Conservation (phyloP, 2,113 vertebrate species). For the Forbesichthys papilliferus region DNA sequence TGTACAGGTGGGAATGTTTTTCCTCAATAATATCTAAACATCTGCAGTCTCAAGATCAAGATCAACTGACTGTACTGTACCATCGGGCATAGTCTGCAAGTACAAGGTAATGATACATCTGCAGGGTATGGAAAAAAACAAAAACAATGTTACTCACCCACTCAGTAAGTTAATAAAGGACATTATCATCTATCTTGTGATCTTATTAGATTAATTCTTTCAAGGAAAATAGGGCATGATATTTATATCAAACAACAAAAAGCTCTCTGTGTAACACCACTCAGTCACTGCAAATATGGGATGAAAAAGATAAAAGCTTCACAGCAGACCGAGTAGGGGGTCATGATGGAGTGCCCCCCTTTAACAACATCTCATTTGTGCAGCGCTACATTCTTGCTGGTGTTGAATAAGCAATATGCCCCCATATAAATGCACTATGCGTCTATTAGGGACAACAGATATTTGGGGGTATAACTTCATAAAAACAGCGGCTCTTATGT, state of each 20-base stretch:
- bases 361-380: too few relatives aligned
- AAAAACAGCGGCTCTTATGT: too few relatives aligned
- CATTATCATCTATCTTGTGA: constrained; percentile 58
- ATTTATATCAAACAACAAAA: constrained; percentile 35
- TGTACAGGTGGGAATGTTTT: too few relatives aligned
- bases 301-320: neutral
- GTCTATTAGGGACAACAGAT: too few relatives aligned
- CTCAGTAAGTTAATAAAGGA: constrained; percentile 57
- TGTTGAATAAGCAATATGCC: too few relatives aligned
- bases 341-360: neutral
- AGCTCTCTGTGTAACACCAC: constrained; percentile 2
- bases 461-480: too few relatives aligned
- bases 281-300: constrained; percentile 7
- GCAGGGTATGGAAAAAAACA: neutral
- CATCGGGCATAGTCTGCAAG: constrained; percentile 43
- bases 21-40: neutral
- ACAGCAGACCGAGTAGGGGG: neutral
- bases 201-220: constrained; percentile 59
- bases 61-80: constrained; percentile 35
- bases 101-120: constrained; percentile 44
- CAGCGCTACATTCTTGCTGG: too few relatives aligned
- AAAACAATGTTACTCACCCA: constrained; percentile 50
- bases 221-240: constrained; percentile 46
- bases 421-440: too few relatives aligned
- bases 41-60: neutral